Evolutionary conservation across 37 sponge, comb jelly and placozoan genomes (phyloP).

Genomic region (Hexactinellida sp.): DNA sequence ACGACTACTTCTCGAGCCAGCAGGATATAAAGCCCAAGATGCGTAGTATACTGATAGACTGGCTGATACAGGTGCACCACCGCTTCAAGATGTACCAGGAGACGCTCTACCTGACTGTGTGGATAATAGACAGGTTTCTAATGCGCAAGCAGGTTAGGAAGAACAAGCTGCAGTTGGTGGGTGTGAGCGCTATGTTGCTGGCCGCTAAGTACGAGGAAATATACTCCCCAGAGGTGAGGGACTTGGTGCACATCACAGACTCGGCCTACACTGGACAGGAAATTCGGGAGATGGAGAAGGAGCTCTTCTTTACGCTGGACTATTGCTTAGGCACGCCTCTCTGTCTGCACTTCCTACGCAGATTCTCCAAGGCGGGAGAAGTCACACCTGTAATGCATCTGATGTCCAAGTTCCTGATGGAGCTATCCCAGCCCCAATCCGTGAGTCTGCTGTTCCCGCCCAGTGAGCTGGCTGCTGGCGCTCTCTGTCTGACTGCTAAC

Average conservation of each 20-base stretch:
- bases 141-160: conserved; percentile 27
- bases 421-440: conserved; percentile 69
- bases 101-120: conserved; percentile 27
- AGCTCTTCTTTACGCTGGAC: conserved; percentile 58
- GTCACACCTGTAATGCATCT: conserved; percentile 86
- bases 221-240: conserved; percentile 84
- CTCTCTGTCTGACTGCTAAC: conserved; percentile 56
- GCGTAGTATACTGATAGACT: conserved; percentile 22
- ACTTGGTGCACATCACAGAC: conserved; percentile 97
- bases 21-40: conserved; percentile 12
- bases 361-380: conserved; percentile 93
- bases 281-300: conserved; percentile 74
- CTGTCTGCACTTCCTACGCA: conserved; percentile 80
- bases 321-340: conserved; percentile 83
- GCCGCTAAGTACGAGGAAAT: conserved; percentile 99
- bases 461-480: conserved; percentile 70
- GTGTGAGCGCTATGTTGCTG: conserved; percentile 90
- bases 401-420: conserved; percentile 86
- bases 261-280: conserved; percentile 59
- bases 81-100: conserved; percentile 27
- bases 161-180: conserved; percentile 80
- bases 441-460: conserved; percentile 54
- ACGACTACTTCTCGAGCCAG: neutral
- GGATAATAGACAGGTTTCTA: neutral
- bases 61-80: conserved; percentile 32